Conservation (phyloP, 1,140 invertebrate genomes). For the Cyphomyrmex costatus region DNA sequence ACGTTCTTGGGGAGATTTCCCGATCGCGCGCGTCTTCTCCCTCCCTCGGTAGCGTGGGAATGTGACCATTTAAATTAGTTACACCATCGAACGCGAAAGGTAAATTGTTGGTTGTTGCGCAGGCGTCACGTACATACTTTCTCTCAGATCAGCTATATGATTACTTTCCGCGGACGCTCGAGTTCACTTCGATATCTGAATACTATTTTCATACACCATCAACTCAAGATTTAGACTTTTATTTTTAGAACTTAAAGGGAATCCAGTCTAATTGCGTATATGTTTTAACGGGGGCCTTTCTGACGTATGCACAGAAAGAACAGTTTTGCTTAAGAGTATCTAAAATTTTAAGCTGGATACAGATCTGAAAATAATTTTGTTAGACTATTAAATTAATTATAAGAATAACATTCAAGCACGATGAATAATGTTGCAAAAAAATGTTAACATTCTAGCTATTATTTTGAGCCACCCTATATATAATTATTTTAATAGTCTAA, state of each 20-base stretch:
- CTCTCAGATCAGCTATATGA: neutral
- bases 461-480: too few relatives aligned
- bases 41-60: conserved; percentile 39
- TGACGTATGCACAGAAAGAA: too few relatives aligned
- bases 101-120: conserved; percentile 17
- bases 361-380: too few relatives aligned
- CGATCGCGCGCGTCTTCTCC: neutral
- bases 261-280: neutral
- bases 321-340: too few relatives aligned
- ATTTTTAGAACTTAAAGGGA: neutral
- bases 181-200: neutral
- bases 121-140: conserved; percentile 4
- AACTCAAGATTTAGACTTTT: neutral
- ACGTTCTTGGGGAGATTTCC: conserved; percentile 20
- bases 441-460: too few relatives aligned
- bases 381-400: too few relatives aligned
- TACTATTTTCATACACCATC: neutral
- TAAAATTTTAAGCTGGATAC: too few relatives aligned
- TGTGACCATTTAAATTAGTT: conserved; percentile 59
- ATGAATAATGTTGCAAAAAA: too few relatives aligned
- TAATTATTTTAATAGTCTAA: too few relatives aligned
- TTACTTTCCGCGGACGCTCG: neutral
- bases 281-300: neutral
- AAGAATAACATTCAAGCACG: too few relatives aligned
- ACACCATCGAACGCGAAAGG: conserved; percentile 32